Conservation (phyloP, 2,113 vertebrate species). For the Sebastes schlegelii region DNA sequence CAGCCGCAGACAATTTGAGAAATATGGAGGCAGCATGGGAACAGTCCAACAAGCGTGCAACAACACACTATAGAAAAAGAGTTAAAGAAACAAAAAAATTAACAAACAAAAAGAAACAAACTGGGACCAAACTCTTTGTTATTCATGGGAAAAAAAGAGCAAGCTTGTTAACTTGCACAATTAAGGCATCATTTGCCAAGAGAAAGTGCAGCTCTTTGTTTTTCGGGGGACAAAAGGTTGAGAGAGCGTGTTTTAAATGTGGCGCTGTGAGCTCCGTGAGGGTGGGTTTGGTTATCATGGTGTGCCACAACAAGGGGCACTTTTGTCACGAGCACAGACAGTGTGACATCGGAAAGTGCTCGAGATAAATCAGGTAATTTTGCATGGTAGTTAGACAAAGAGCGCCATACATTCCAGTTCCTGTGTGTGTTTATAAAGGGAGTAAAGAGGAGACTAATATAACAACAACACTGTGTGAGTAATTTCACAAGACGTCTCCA, state of each 20-base stretch:
- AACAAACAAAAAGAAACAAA: conserved; percentile 63
- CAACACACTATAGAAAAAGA: conserved; percentile 43
- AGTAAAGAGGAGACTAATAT: conserved; percentile 50
- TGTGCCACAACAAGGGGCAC: conserved; percentile 78
- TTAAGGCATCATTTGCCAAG: conserved; percentile 85
- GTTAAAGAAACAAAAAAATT: conserved; percentile 52
- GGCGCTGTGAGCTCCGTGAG: conserved; percentile 49
- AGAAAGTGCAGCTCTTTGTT: conserved; percentile 79
- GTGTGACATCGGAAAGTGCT: conserved; percentile 77
- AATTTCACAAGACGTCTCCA: conserved; percentile 67
- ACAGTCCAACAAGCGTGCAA: conserved; percentile 70
- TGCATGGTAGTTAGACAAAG: conserved; percentile 80
- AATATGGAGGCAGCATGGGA: conserved; percentile 68
- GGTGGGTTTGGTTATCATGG: conserved; percentile 70
- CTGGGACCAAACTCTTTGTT: conserved; percentile 77
- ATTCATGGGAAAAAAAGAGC: conserved; percentile 78
- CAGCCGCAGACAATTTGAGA: conserved; percentile 20
- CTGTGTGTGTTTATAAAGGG: conserved; percentile 58
- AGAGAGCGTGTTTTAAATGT: conserved; percentile 64
- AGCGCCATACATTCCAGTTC: conserved; percentile 68
- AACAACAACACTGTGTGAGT: conserved; percentile 56
- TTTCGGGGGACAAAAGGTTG: conserved; percentile 79
- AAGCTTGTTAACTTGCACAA: conserved; percentile 84
- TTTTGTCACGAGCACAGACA: conserved; percentile 80
- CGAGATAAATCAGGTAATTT: conserved; percentile 80